Base-by-base conservation (phyloP, 2,113 vertebrate species). In the Crotalus viridis region DNA sequence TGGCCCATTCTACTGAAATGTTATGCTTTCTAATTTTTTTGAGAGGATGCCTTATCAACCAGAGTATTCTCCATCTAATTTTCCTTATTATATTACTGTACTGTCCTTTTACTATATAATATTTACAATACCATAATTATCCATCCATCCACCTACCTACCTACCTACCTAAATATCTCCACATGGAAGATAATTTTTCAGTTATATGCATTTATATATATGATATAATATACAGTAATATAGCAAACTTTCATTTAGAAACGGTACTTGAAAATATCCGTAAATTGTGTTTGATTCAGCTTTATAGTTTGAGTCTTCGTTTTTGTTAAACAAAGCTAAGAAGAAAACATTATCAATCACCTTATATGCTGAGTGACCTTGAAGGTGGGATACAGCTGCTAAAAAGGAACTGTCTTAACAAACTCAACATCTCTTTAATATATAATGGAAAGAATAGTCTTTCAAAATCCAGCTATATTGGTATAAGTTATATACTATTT, bases 211-310 rank as follows among this genome's bases (percentile, higher is more conserved):
- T 55, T 15, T 26, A 1, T 51, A 13, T 54, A 13, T 54, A 13
- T 28, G 26, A 64, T 26, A 28, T 28, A 64, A 4, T 28, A 24
- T 61, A 69, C 3, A 28, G 59, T 64, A 64, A 64, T 64, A 2
- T 51, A 85, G 26, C 43, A 93, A 69, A 88, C n/a, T 0, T 9
- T 89, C 94, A 57, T 94, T 95, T 33, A 89, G 24, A 43, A 90
- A 92, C 88, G 15, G 39, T 87, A 43, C 28, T 87, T 55, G 74
- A 33, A 91, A 33, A 94, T 93, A 89, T 59, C 12, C 51, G 13
- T 4, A 21, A 61, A 93, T 10, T 15, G 6, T 64, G 10, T 95
- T 93, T 88, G 90, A 56, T 93, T 95, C 39, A 19, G 59, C 12
- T 91, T 81, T 74, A n/a, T 69, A 51, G 13, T 93, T 19, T 33